Evolutionary conservation across 2,888 invertebrate species (phyloP).

Genomic region (Andrena marginata): DNA sequence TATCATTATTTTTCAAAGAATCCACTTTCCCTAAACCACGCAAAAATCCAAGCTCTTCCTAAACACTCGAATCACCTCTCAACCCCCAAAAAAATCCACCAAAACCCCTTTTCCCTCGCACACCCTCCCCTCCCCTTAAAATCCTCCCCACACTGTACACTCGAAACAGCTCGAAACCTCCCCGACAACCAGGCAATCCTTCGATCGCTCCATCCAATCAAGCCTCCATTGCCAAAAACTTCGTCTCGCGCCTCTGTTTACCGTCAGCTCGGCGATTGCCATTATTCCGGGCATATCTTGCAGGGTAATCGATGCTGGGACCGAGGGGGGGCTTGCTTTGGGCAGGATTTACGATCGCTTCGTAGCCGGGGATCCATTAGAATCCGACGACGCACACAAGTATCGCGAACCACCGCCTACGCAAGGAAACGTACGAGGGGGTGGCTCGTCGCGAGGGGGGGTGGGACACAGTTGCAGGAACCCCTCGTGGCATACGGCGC

Average conservation of each 20-base stretch:
- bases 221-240: conserved; percentile 3
- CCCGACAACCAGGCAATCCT: no score
- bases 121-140: no score
- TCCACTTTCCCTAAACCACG: no score
- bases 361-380: conserved; percentile 75
- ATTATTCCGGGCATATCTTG: conserved; percentile 59
- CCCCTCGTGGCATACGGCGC: conserved; percentile 73
- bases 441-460: conserved; percentile 23
- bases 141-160: no score
- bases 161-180: no score
- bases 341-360: conserved; percentile 59
- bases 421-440: conserved; percentile 48
- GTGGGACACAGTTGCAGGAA: conserved; percentile 58
- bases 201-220: conserved; percentile 2
- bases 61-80: no score
- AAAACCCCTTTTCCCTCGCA: no score
- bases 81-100: no score
- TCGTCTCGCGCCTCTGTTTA: conserved; percentile 49
- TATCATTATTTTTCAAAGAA: no score
- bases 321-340: conserved; percentile 14
- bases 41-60: no score
- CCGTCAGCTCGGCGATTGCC: conserved; percentile 53
- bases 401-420: neutral
- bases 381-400: conserved; percentile 47
- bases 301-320: conserved; percentile 48